Evolutionary conservation across 2,888 invertebrate species (phyloP).

Genomic region (Drosophila limbata): DNA sequence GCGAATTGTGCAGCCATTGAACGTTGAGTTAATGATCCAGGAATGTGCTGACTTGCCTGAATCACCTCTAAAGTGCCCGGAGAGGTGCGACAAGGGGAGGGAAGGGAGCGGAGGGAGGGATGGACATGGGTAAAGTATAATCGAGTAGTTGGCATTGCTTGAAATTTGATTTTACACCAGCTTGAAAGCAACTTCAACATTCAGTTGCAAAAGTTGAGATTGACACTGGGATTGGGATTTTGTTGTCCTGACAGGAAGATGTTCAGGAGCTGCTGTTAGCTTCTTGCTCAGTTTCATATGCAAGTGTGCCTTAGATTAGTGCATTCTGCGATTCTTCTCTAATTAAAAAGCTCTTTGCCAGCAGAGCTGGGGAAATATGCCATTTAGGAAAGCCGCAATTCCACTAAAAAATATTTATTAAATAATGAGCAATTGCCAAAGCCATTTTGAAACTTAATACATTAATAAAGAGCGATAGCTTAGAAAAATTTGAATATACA

Average conservation of each 20-base stretch:
- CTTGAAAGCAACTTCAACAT: conserved; percentile 19
- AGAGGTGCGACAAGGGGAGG: not conserved
- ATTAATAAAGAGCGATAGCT: not conserved
- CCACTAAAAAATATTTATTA: conserved; percentile 2
- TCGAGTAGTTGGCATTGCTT: conserved; percentile 23
- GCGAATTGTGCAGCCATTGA: conserved; percentile 75
- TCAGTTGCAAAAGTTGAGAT: not conserved
- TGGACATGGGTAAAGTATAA: conserved; percentile 6
- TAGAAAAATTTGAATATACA: not conserved
- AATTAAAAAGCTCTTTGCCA: conserved; percentile 31
- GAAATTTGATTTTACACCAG: conserved; percentile 46
- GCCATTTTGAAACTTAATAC: not conserved
- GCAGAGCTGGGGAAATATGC: conserved; percentile 1
- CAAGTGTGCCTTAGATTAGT: conserved; percentile 24
- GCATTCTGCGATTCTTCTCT: conserved; percentile 27
- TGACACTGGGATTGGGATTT: not conserved
- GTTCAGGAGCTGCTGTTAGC: conserved; percentile 11
- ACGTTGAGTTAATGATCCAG: conserved; percentile 76
- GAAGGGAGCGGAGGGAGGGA: not conserved
- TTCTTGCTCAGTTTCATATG: conserved; percentile 19
- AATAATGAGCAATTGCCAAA: not conserved
- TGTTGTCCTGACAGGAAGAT: not conserved
- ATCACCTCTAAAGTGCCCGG: conserved; percentile 43
- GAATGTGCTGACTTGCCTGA: conserved; percentile 76
- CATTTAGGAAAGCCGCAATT: conserved; percentile 7